Base-by-base conservation (phyloP, 2,113 vertebrate species). In the Desmodus rotundus region DNA sequence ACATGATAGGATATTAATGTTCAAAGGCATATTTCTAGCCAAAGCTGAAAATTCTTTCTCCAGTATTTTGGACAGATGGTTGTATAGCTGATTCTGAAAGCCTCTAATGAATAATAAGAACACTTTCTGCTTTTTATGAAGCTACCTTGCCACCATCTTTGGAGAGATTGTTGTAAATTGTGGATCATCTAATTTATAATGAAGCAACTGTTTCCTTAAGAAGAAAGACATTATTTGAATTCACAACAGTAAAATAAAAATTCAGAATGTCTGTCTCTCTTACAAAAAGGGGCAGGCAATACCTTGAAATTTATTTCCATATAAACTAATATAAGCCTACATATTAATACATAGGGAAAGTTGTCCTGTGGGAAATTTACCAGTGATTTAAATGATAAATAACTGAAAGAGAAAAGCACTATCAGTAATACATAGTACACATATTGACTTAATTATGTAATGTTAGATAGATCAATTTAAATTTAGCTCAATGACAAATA, bases 41-140 rank as follows among this genome's bases (percentile, higher is more conserved):
- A 91, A 93, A 94, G 89, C 87, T 76, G 73, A 95, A 91, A 93
- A 93, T 91, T 15, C 26, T 91, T 89, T 89, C 45, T 82, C 28
- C 6, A 77, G 52, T 20, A 45, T 85, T 93, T 96, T 91, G 83
- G 82, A 93, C 87, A 91, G 77, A 77, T 87, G 68, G 7, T 80
- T 63, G 58, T 54, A 13, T 70, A 92, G 61, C 47, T 87, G 56
- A 90, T 85, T 61, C 63, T 83, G 26, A 86, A 72, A 78, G 41
- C 11, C 81, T 92, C 80, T 95, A 87, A 91, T 95, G 70, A 90
- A 38, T 88, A 81, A 89, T 41, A 43, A 95, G 26, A 65, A 58
- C 7, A 58, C 78, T 76, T 72, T 77, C 41, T 91, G 54, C 72
- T 82, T 86, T 88, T 81, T 80, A 87, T 87, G 70, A 87, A 14